These are phyloP conservation scores for Orientallactaga bullata DNA, from an alignment of 2,113 vertebrate genomes.

Conservation along the genomic window DNA sequence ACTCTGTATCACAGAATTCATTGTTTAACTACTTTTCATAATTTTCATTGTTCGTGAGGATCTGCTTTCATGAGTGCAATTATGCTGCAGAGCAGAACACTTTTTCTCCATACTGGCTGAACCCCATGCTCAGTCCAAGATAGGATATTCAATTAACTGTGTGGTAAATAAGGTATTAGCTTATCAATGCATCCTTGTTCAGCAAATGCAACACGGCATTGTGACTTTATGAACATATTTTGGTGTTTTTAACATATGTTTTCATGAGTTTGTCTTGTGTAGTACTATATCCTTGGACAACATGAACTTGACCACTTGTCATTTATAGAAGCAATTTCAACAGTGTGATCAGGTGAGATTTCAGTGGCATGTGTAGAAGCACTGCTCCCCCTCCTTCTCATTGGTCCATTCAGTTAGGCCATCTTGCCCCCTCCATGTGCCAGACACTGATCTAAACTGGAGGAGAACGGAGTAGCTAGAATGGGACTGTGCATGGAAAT, in stretches of 20 bases:
- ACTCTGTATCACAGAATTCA: background rate
- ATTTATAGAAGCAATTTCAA: background rate
- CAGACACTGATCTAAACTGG: background rate
- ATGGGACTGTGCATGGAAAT: background rate
- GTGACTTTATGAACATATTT: slow-evolving; percentile 28
- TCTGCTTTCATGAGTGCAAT: background rate
- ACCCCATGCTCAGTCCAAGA: background rate
- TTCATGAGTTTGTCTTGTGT: background rate
- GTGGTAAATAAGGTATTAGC: background rate
- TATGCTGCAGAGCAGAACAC: background rate
- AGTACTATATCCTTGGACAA: background rate
- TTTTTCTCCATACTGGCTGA: background rate
- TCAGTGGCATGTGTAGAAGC: background rate
- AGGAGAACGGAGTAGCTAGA: rapidly evolving
- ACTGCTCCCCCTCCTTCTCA: background rate
- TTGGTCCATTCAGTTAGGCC: background rate
- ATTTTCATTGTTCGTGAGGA: background rate
- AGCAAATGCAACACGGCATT: background rate
- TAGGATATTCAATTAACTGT: background rate
- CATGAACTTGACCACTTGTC: background rate
- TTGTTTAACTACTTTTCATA: slow-evolving; percentile 27
- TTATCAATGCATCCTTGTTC: background rate
- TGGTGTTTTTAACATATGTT: background rate
- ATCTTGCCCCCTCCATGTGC: background rate
- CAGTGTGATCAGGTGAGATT: background rate